Base-by-base conservation (phyloP, 2,888 invertebrate genomes). In the Oscheius onirici region DNA sequence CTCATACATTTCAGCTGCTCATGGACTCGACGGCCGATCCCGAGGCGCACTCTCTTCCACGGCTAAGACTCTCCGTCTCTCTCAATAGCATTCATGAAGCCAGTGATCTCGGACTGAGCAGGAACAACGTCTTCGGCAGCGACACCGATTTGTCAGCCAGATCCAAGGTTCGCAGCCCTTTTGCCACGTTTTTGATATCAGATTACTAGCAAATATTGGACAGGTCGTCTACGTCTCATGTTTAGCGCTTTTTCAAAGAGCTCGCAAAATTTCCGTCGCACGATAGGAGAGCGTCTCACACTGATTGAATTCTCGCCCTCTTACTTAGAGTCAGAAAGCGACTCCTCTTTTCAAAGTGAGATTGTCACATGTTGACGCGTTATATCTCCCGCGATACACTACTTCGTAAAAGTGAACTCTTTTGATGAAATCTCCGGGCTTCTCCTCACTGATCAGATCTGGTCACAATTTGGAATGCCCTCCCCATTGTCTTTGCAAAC, bases 11-110 rank as follows among this genome's bases (percentile, higher is more conserved):
- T 22, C 43, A 70, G 70, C 17, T 70, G 22, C 41, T 63, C 13
- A 34, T 70, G 41, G 70, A 70, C 28, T 51, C 63, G 1, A 51
- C 63, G 1, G 70, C 70, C 13, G 70, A 70, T 44, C 70, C 70
- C n/a, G 63, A 70, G 15, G 52, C 46, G 17, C 43, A 46, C 34
- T 3, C n/a, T 10, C 17, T 52, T 17, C 63, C 63, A 11, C 24
- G 20, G 11, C 61, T 63, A 11, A 61, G 70, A 10, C 44, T 70
- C 13, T 63, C 70, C 13, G 20, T 61, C 13, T 70, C 70, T 0
- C 44, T 70, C 6, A 43, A 52, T 40, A 43, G 52, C 17, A 34
- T 70, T 10, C n/a, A 41, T 11, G 70, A 70, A 6, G 41, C 22
- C 11, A 13, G 17, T 15, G 69, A 70, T 41, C 63, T 26, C 13